phyloP scores from a whole-genome alignment of 1,140 invertebrate genomes.

The Drosophila santomea region DNA sequence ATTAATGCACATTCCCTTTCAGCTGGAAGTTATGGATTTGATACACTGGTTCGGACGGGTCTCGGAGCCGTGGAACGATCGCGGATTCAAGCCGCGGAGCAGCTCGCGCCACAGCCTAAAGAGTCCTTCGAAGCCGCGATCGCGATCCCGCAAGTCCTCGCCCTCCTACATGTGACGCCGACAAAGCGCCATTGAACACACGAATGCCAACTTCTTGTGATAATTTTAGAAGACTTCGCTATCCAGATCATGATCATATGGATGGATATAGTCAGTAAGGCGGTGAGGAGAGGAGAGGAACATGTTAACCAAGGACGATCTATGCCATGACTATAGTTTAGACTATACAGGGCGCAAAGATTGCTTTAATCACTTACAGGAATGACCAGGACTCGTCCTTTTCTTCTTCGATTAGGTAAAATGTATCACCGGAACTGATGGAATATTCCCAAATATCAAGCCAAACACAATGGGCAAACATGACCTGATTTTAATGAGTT shows the following conservation, averaged over 20 bases:
- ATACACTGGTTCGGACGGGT: slow-evolving; percentile 81
- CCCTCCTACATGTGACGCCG: slow-evolving; percentile 81
- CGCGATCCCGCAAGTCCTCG: slow-evolving; percentile 77
- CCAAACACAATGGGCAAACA: slow-evolving; percentile 30
- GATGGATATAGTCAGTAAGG: slow-evolving; percentile 29
- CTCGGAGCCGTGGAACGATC: slow-evolving; percentile 77
- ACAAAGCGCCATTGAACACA: slow-evolving; percentile 57
- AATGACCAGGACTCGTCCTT: slow-evolving; percentile 22
- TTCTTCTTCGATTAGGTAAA: slow-evolving; percentile 2
- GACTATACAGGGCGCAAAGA: background rate
- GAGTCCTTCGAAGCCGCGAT: slow-evolving; percentile 73
- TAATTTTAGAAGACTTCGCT: slow-evolving; percentile 46
- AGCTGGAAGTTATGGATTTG: slow-evolving; percentile 80
- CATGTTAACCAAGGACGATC: background rate
- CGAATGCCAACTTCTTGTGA: slow-evolving; percentile 58
- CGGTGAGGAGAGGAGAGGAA: background rate
- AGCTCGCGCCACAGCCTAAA: slow-evolving; percentile 73
- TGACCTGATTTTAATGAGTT: slow-evolving; percentile 47
- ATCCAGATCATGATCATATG: background rate
- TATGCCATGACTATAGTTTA: background rate
- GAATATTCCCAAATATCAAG: slow-evolving; percentile 31
- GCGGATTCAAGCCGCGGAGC: slow-evolving; percentile 67
- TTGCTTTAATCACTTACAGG: slow-evolving; percentile 18
- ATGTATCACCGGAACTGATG: background rate
- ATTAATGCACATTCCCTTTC: background rate